Base-by-base conservation (phyloP, 2,113 vertebrate species). In the Clarias magur region DNA sequence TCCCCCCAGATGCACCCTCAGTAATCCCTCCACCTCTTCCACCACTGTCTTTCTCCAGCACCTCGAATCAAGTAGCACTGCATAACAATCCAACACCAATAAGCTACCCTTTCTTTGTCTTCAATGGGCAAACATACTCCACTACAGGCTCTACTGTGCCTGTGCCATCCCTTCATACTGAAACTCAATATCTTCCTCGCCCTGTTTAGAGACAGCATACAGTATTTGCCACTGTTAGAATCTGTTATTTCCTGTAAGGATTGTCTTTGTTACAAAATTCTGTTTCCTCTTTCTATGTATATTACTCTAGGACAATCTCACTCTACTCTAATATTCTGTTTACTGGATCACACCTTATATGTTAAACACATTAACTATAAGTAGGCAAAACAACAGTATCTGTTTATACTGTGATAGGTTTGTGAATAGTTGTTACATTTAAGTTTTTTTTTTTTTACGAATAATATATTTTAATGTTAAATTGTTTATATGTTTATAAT, bases 51-150 rank as follows among this genome's bases (percentile, higher is more conserved):
- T 81, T 85, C 75, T 25, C 79, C 27, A 84, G 62, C 73, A 83
- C 78, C 42, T 68, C 85, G 42, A 80, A 88, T 42, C 72, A 85
- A 59, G 82, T 60, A 2, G 27, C 81, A 60, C 3, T 73, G 27
- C 70, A 86, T 17, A 68, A 23, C 59, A 53, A 59, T 30, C 68
- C 86, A 34, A 27, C 80, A 42, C 63, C 83, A 10, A 68, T 90
- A 70, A 89, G 87, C 68, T 89, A 89, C 57, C 89, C 91, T 34
- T 91, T 80, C 72, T 90, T 91, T 70, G 60, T 91, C 53, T 86
- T 90, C 25, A 91, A 91, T 54, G 89, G 88, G 16, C 81, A 85
- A 72, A 89, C 91, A 53, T 90, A 85, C 84, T 85, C 89, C 57
- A 87, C 85, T 54, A 62, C 48, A 81, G 90, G 70, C 48, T 85